A percentile compares a stretch with the other conserved stretches of the same genome.
These are phyloP conservation scores for Polymixis lichenea DNA, from an alignment of 2,888 invertebrate genomes.

Conservation along the genomic window DNA sequence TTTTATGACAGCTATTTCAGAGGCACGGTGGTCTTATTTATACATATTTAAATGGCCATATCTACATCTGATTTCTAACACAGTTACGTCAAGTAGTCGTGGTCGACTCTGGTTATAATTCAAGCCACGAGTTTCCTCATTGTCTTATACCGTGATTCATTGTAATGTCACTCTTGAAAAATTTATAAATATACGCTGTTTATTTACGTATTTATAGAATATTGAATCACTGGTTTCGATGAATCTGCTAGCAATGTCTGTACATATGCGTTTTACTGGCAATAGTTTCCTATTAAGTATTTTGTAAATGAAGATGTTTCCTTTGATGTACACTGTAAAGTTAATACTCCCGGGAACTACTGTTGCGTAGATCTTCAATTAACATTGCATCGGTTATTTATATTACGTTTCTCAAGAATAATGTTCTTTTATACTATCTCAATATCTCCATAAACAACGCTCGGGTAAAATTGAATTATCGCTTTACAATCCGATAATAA, in stretches of 20 bases:
- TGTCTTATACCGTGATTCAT: slow-evolving; percentile 79
- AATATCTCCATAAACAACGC: slow-evolving; percentile 38
- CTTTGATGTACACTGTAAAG: not conserved
- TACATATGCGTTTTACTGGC: slow-evolving; percentile 16
- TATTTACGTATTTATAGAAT: slow-evolving; percentile 60
- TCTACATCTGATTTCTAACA: slow-evolving; percentile 41
- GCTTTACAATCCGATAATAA: slow-evolving; percentile 53
- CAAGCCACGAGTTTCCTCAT: slow-evolving; percentile 79
- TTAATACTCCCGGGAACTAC: not conserved
- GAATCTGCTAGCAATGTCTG: slow-evolving; percentile 33
- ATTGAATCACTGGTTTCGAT: slow-evolving; percentile 56
- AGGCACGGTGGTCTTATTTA: slow-evolving; percentile 35
- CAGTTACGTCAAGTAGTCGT: slow-evolving; percentile 47
- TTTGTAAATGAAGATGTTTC: slow-evolving; percentile 1
- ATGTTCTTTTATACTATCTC: slow-evolving; percentile 29
- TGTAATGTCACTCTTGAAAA: slow-evolving; percentile 58
- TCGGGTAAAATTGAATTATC: slow-evolving; percentile 51
- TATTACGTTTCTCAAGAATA: slow-evolving; percentile 27
- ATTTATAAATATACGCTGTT: slow-evolving; percentile 58
- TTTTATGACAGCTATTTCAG: slow-evolving; percentile 25
- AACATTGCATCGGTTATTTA: slow-evolving; percentile 21
- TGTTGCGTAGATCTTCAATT: slow-evolving; percentile 6
- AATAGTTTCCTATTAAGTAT: slow-evolving; percentile 15
- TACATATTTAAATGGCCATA: slow-evolving; percentile 48
- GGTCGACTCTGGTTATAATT: slow-evolving; percentile 62